Base-by-base conservation (phyloP, 2,888 invertebrate genomes). In the Perizoma flavofasciatum region DNA sequence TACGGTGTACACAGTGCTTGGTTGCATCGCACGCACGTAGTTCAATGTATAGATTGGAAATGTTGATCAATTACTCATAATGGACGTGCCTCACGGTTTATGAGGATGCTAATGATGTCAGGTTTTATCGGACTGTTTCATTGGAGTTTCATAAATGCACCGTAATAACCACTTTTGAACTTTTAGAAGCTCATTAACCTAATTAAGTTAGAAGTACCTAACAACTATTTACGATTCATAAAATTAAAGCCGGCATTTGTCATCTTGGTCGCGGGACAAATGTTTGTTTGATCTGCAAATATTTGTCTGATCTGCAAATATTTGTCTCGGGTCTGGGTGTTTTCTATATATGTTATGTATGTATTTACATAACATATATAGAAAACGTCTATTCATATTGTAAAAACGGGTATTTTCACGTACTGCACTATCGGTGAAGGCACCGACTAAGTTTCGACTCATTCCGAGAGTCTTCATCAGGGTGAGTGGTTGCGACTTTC, bases 51-150 rank as follows among this genome's bases (percentile, higher is more conserved):
- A 34, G 40, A 53, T 57, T 56, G 49, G 45, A 47, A 61, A 61
- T 50, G 57, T 67, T 61, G 65, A 64, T 64, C 67, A 65, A 69
- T 67, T 69, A 64, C 62, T 69, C 67, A 69, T 69, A 67, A 69
- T 69, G 64, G 65, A 67, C 59, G 47, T 62, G 59, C 55, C 61
- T 59, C 61, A 66, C 58, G 62, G 66, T 67, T 67, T 69, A 69
- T 64, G 61, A 59, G 51, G 46, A 63, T 65, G 62, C 69, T 67
- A 67, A 69, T 63, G 61, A 69, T 69, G 67, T 69, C 67, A 69
- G 66, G 65, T 54, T 50, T 64, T 69, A 67, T 67, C 67, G 40
- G 52, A 62, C 50, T 58, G 56, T 46, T 57, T 55, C 57, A 61
- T 58, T 63, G 61, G 47, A 51, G 44, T 44, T 44, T 22, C 40